Conservation (phyloP, 2,113 vertebrate genomes). For the Telmatochromis sp. region DNA sequence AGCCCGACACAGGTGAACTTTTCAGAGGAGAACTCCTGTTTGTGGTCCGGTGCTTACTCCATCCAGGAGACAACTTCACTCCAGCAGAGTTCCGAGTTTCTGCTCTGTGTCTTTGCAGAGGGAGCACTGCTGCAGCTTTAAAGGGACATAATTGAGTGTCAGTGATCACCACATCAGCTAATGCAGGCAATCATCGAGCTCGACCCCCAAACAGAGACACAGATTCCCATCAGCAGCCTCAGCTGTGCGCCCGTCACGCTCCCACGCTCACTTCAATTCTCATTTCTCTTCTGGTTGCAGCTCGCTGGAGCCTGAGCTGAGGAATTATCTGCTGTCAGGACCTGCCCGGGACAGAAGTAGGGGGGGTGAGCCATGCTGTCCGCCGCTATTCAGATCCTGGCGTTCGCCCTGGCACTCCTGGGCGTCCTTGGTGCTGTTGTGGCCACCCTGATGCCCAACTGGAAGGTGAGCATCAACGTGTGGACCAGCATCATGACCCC, state of each 20-base stretch:
- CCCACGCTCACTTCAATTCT: constrained; percentile 54
- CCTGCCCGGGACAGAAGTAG: constrained; percentile 11
- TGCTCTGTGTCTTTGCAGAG: background rate
- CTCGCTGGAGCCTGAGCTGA: constrained; percentile 50
- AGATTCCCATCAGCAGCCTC: constrained; percentile 37
- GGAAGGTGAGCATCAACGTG: constrained; percentile 79
- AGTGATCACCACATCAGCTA: constrained; percentile 44
- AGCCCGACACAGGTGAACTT: background rate
- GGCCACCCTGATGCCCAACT: constrained; percentile 88
- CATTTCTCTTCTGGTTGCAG: constrained; percentile 57
- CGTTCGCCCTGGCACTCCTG: constrained; percentile 81
- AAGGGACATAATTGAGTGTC: constrained; percentile 40
- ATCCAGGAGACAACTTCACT: background rate
- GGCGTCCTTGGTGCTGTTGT: constrained; percentile 78
- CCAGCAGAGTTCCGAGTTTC: background rate
- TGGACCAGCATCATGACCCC: constrained; percentile 84
- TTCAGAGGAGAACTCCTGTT: background rate
- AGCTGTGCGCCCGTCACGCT: constrained; percentile 73
- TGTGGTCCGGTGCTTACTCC: background rate
- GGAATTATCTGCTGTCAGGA: constrained; percentile 49
- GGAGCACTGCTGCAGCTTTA: constrained; percentile 32
- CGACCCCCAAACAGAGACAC: background rate
- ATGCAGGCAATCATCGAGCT: constrained; percentile 13
- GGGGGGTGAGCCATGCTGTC: constrained; percentile 73
- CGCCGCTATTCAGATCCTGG: constrained; percentile 83